Evolutionary conservation across 1,140 invertebrate genomes (phyloP).

Genomic region (Leptinotarsa defecta): DNA sequence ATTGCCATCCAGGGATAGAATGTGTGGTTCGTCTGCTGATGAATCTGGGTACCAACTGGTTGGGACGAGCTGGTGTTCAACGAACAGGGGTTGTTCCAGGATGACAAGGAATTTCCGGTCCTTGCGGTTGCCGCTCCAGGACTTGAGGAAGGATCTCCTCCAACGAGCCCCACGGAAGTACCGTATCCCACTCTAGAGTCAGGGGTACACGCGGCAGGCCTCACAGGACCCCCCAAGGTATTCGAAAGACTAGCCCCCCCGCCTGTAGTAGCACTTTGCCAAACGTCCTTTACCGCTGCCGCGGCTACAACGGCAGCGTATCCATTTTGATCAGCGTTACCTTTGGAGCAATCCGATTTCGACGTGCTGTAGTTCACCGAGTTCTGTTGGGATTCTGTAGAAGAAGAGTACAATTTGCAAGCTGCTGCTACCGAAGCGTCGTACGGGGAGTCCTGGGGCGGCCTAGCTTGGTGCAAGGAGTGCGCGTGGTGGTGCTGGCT

Average conservation of each 20-base stretch:
- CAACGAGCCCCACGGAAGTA: conserved; percentile 64
- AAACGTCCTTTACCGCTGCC: conserved; percentile 70
- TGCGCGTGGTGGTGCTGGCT: conserved; percentile 77
- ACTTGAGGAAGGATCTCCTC: conserved; percentile 76
- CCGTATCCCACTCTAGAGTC: conserved; percentile 75
- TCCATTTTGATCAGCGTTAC: conserved; percentile 67
- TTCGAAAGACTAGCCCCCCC: conserved; percentile 66
- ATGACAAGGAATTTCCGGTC: conserved; percentile 65
- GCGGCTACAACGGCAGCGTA: conserved; percentile 68
- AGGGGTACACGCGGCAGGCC: conserved; percentile 84
- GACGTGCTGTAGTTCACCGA: conserved; percentile 63
- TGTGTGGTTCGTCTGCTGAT: conserved; percentile 89
- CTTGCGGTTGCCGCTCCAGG: conserved; percentile 66
- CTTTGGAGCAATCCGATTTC: conserved; percentile 58
- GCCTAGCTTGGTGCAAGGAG: conserved; percentile 74
- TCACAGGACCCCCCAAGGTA: conserved; percentile 63
- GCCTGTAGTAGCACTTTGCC: conserved; percentile 64
- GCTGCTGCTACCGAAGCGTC: conserved; percentile 84
- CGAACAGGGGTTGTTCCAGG: conserved; percentile 82
- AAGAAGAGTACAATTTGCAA: conserved; percentile 82
- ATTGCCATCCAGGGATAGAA: conserved; percentile 98
- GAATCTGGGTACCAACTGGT: conserved; percentile 79
- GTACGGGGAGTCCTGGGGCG: conserved; percentile 85
- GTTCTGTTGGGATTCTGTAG: conserved; percentile 65
- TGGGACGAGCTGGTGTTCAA: conserved; percentile 75